Evolutionary conservation across 2,797 vertebrate species (phyloP).

Genomic region (Liparis tanakae): DNA sequence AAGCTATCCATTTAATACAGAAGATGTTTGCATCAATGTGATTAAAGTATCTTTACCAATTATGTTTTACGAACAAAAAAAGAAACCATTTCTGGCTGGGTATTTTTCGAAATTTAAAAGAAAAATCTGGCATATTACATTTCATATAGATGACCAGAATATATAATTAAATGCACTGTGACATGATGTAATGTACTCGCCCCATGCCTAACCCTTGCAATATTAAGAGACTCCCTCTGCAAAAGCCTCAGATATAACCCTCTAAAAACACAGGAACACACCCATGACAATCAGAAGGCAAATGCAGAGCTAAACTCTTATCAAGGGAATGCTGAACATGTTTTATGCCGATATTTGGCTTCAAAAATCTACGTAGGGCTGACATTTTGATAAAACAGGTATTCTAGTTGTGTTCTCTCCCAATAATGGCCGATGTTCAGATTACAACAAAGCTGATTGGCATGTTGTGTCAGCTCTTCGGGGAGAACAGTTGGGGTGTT

Average conservation of each 20-base stretch:
- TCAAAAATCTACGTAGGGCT: not conserved
- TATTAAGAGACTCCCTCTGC: not conserved
- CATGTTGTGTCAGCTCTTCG: slow-evolving; percentile 11
- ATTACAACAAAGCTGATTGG: not conserved
- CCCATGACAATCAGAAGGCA: slow-evolving; percentile 14
- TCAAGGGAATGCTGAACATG: slow-evolving; percentile 38
- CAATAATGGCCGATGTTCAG: not conserved
- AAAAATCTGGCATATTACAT: too few species aligned
- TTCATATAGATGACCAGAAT: too few species aligned
- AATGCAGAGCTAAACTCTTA: slow-evolving; percentile 20
- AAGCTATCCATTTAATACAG: not conserved
- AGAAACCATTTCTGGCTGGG: too few species aligned
- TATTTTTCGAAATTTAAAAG: too few species aligned
- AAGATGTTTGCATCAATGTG: too few species aligned
- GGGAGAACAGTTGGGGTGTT: slow-evolving; percentile 41
- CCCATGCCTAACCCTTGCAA: not conserved
- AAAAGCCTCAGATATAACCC: not conserved
- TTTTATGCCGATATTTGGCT: not conserved
- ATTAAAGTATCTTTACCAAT: too few species aligned
- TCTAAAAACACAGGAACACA: slow-evolving; percentile 26
- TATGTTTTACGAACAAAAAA: too few species aligned
- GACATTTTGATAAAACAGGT: not conserved
- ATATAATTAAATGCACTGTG: not conserved
- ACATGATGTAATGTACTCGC: not conserved
- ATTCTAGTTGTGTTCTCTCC: not conserved